These are phyloP conservation scores for Araneus ventricosus DNA, from an alignment of 1,140 invertebrate species.

Conservation along the genomic window DNA sequence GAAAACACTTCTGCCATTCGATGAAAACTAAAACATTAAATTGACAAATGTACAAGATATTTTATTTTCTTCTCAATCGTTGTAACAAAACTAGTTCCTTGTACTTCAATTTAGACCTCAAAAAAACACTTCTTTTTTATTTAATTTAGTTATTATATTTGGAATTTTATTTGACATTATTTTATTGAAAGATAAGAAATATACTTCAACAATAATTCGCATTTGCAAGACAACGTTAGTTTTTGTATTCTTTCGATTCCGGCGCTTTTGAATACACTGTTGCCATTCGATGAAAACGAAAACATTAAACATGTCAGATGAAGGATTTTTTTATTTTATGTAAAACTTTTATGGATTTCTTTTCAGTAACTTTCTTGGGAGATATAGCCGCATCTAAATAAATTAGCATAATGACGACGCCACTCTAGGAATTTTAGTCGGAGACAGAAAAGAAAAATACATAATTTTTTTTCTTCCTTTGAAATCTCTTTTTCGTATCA, in stretches of 20 bases:
- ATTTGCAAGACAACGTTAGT: neutral
- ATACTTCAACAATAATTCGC: neutral
- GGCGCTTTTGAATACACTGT: neutral
- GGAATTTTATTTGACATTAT: too few species aligned
- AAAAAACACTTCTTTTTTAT: too few species aligned
- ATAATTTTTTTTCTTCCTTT: neutral
- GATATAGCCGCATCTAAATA: constrained; percentile 23
- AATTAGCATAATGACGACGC: neutral
- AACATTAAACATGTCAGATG: neutral
- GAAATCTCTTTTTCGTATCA: neutral
- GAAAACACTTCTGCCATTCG: too few species aligned
- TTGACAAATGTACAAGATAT: too few species aligned
- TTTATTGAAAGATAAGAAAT: neutral
- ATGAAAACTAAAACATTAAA: too few species aligned
- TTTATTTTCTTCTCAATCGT: too few species aligned
- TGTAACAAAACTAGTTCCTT: too few species aligned
- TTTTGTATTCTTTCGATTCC: too few species aligned
- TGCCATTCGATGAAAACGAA: neutral
- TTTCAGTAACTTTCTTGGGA: neutral
- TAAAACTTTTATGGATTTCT: constrained; percentile 28
- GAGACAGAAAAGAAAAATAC: neutral
- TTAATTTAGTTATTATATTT: too few species aligned
- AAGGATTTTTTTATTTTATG: neutral
- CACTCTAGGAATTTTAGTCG: neutral
- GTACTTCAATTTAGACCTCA: too few species aligned